Percentiles rank a stretch among this genome's conserved stretches.
Conservation (phyloP, 1,140 invertebrate species). For the Schlechtendalia chinensis region DNA sequence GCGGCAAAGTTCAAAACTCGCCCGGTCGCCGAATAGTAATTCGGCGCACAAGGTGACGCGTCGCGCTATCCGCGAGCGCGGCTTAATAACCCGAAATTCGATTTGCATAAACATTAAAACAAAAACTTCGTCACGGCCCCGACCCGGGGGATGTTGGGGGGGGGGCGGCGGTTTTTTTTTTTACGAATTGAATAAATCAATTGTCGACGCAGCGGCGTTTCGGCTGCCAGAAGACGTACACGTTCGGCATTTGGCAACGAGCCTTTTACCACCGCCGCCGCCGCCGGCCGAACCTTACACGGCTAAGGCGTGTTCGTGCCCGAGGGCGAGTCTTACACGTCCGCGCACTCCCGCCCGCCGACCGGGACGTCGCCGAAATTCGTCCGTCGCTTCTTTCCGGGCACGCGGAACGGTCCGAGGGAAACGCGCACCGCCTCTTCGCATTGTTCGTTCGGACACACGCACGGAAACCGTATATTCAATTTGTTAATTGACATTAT, state of each 20-base stretch:
- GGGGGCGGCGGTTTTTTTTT: too few relatives aligned
- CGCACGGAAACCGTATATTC: too few relatives aligned
- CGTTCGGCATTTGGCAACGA: constrained; percentile 43
- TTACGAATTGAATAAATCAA: constrained; percentile 39
- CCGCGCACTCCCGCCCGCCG: background rate
- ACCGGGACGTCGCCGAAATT: background rate
- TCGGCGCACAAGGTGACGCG: constrained; percentile 20
- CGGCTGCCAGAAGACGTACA: background rate
- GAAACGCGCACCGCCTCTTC: too few relatives aligned
- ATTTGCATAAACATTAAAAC: constrained; percentile 49
- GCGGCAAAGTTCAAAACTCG: constrained; percentile 40
- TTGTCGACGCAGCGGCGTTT: background rate
- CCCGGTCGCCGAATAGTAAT: constrained; percentile 21
- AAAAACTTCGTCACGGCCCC: constrained; percentile 7
- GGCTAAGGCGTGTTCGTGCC: constrained; percentile 32
- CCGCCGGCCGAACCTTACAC: constrained; percentile 15
- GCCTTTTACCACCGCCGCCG: constrained; percentile 14
- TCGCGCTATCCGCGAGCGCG: background rate
- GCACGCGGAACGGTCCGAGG: too few relatives aligned
- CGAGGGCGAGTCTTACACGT: constrained; percentile 23
- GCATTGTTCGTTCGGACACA: too few relatives aligned
- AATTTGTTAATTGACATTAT: too few relatives aligned
- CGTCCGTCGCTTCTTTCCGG: background rate
- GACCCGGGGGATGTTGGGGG: too few relatives aligned
- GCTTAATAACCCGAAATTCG: constrained; percentile 21